Evolutionary conservation across 2,888 invertebrate species (phyloP), one percentile per base, ranked within the genome.

Genomic region (Tortrix viridana): DNA sequence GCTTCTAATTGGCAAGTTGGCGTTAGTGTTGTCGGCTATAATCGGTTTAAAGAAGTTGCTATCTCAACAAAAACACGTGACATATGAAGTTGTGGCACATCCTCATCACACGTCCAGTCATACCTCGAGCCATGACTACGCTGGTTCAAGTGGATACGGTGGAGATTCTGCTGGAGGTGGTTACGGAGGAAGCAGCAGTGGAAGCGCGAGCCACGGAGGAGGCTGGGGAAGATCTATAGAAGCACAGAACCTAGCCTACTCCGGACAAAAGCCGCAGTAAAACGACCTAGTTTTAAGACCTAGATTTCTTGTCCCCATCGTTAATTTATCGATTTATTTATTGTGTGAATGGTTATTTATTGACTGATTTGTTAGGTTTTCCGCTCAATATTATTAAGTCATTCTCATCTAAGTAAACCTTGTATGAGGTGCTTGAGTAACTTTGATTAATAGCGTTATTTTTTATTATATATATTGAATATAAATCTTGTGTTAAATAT

Each of bases 71-170:
- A 97, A 97, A 80, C 96, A 96, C 79, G 97, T 97, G 69, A 97
- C 97, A 4, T 97, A 97, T 80, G 97, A 97, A 81, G 97, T 97
- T 38, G 96, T 97, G 0, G 95, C 96, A 0, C 97, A 97, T 83
- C 96, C 97, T 58, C 96, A 96, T 76, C 96, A 96, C 82, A 93
- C 94, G 66, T 92, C 94, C 69, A 94, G 95, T 66, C 94, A 95
- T 65, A 94, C 94, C 60, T 95, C 96, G 69, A 94, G 95, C 74
- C 96, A 96, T 32, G 94, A 94, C 50, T 93, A 93, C 67, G 92
- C 92, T 41, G 94, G 94, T 16, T 93, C 94, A n/a, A 93, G 93
- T 69, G 94, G 94, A 4, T 94, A 94, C 68, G 94, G 95, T 5
- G 95, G 94, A 20, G 94, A 93, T 52, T 93, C 94, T n/a, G 91